Percentiles rank a stretch among this genome's conserved stretches.
Conservation (phyloP, 1,140 invertebrate genomes). For the Ooceraea biroi region DNA sequence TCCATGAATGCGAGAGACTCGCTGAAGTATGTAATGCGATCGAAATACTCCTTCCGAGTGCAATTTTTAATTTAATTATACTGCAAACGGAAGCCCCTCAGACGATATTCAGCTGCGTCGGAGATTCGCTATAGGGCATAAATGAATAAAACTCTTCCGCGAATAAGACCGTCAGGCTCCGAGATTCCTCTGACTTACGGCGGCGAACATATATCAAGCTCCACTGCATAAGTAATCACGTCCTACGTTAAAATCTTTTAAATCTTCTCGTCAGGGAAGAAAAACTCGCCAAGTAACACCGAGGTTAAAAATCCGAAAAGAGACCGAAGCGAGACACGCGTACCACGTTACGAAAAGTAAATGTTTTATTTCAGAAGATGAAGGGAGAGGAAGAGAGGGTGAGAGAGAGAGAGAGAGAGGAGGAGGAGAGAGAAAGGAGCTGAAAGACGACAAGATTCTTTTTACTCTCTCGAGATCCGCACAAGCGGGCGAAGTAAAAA, state of each 20-base stretch:
- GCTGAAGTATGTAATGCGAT: background rate
- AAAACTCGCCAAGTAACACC: background rate
- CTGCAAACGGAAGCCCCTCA: background rate
- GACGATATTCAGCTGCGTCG: constrained; percentile 13
- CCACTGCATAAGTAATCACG: constrained; percentile 48
- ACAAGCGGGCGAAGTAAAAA: background rate
- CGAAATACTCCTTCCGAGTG: background rate
- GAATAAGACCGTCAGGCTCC: background rate
- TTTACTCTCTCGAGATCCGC: background rate
- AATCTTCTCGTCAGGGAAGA: constrained; percentile 29
- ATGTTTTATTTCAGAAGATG: constrained; percentile 16
- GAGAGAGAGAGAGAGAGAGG: background rate
- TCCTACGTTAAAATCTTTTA: constrained; percentile 28
- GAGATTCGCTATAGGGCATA: constrained; percentile 14
- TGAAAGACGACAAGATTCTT: background rate
- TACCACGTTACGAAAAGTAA: constrained; percentile 1
- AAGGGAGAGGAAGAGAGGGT: background rate
- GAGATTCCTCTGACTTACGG: constrained; percentile 16
- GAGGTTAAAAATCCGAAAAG: background rate
- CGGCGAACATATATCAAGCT: constrained; percentile 47
- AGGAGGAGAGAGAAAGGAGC: background rate
- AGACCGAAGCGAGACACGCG: background rate
- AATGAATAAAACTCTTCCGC: constrained; percentile 11
- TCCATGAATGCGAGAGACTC: background rate
- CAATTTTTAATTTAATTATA: constrained; percentile 26